Evolutionary conservation across 2,113 vertebrate species (phyloP).

Genomic region (Microcebus tavaratra): DNA sequence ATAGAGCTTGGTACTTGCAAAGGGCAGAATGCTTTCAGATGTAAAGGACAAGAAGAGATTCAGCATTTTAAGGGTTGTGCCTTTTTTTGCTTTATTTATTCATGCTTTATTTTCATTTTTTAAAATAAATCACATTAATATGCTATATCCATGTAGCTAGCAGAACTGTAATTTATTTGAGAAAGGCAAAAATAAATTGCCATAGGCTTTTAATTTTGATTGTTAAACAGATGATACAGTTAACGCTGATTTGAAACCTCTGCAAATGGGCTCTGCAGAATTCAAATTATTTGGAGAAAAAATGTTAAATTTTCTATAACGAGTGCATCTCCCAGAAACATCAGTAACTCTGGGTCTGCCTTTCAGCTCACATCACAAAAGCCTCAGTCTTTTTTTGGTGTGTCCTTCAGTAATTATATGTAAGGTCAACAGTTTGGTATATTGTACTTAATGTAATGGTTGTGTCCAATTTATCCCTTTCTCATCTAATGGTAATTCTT

Average conservation of each 20-base stretch:
- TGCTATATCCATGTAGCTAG: background rate
- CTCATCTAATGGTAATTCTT: conserved; percentile 71
- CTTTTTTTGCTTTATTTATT: background rate
- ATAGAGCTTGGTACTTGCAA: background rate
- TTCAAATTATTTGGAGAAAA: conserved; percentile 31
- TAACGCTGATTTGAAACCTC: background rate
- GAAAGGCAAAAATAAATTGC: conserved; percentile 23
- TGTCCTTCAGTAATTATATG: conserved; percentile 48
- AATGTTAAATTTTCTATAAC: conserved; percentile 33
- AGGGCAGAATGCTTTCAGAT: background rate
- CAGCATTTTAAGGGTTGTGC: background rate
- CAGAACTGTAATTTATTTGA: conserved; percentile 36
- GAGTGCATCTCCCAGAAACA: background rate
- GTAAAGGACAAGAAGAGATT: conserved; percentile 14
- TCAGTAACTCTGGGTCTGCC: background rate
- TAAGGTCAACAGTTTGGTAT: conserved; percentile 67
- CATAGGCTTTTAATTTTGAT: background rate
- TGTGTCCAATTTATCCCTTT: conserved; percentile 64
- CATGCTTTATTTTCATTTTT: conserved; percentile 17
- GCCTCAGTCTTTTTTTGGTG: background rate
- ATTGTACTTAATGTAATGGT: conserved; percentile 65
- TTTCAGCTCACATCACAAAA: background rate
- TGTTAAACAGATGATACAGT: background rate
- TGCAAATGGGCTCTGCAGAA: conserved; percentile 16
- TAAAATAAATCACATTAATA: background rate